Evolutionary conservation across 2,797 vertebrate genomes (phyloP), one percentile per base, ranked within the genome.

Genomic region (Catostomus latipinnis): DNA sequence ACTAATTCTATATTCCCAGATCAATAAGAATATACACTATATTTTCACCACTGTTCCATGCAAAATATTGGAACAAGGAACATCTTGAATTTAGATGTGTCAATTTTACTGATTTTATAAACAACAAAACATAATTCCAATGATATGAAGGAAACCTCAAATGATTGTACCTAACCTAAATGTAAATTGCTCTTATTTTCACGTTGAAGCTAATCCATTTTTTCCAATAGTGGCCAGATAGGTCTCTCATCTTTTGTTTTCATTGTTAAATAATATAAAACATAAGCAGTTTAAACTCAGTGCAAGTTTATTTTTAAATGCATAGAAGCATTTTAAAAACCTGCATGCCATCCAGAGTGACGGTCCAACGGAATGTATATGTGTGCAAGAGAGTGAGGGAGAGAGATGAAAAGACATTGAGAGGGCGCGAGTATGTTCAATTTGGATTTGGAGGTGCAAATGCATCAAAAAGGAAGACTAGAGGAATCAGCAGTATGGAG

Each of bases 301-400:
- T 83, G 80, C 18, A 89, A 85, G 86, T 91, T 88, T 93, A 94
- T 94, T 93, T 94, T 93, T 93, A 92, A 92, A 93, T 91, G 88
- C 87, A 73, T 77, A 89, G 80, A 87, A 88, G 88, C 81, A 67
- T 91, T 76, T 90, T 90, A 88, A 90, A 34, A 90, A 88, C 88
- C 83, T 14, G 62, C 62, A 22, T 0, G 34, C 81, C 82, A 73
- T 60, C 75, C 79, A 60, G 34, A 34, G 34, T 63, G 58, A 71
- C 52, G 81, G 87, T 85, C 88, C 91, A 87, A 92, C 90, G 92
- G 80, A 13, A 65, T 67, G 81, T 87, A 90, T 65, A 80, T 57
- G 61, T 66, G 76, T 22, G 43, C 67, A 57, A 50, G 49, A 69
- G 53, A 52, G 71, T 54, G 62, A 61, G 14, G 62, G 43, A 76